These are phyloP conservation scores for Zaprionus bogoriensis DNA, from an alignment of 2,888 invertebrate genomes.

Conservation along the genomic window DNA sequence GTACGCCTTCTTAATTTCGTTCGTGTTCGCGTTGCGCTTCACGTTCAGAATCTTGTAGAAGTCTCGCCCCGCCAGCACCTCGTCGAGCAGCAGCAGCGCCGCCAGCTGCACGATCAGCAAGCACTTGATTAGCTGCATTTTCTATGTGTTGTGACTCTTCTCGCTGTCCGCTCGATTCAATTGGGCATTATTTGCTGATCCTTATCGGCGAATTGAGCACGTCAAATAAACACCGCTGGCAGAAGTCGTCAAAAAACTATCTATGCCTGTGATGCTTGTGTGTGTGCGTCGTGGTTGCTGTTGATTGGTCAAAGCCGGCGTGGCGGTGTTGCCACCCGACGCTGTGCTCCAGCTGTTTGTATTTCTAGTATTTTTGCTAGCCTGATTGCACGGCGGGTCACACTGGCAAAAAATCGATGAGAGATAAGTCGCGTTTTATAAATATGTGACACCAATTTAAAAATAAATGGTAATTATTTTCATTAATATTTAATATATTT, in stretches of 20 bases:
- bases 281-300: conserved; percentile 73
- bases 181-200: conserved; percentile 39
- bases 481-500: too few species aligned
- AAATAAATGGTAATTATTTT: too few species aligned
- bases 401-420: not conserved
- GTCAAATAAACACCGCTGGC: conserved; percentile 53
- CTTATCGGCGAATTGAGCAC: conserved; percentile 12
- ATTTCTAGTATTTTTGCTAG: not conserved
- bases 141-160: not conserved
- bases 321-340: conserved; percentile 34
- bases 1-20: conserved; percentile 99
- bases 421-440: not conserved
- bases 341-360: conserved; percentile 6
- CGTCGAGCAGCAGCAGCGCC: conserved; percentile 60
- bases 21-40: conserved; percentile 91
- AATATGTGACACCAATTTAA: not conserved
- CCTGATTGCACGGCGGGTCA: conserved; percentile 8
- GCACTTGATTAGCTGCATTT: conserved; percentile 64
- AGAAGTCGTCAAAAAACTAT: conserved; percentile 52
- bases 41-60: conserved; percentile 95
- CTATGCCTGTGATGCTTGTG: conserved; percentile 58
- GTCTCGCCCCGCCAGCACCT: conserved; percentile 88
- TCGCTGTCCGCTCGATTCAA: conserved; percentile 18
- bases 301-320: conserved; percentile 73
- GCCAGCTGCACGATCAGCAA: conserved; percentile 61